Conservation (phyloP, 2,888 invertebrate species). For the Drosophila diplacantha region DNA sequence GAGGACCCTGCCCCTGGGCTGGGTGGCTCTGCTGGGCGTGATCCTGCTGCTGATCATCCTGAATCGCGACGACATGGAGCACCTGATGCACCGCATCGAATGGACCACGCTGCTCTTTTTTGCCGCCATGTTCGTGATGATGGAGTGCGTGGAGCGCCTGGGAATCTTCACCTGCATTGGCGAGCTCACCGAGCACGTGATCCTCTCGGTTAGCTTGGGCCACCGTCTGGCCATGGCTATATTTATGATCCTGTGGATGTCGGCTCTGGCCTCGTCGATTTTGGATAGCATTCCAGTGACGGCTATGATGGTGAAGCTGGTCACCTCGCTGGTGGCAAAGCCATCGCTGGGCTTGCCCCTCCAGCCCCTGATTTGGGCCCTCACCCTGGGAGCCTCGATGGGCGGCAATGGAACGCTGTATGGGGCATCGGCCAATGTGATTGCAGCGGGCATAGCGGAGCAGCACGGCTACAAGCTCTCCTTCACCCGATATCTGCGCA, state of each 20-base stretch:
- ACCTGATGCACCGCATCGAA: constrained; percentile 76
- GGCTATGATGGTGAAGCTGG: constrained; percentile 93
- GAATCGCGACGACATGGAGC: constrained; percentile 79
- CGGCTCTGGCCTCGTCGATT: constrained; percentile 90
- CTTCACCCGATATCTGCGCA: constrained; percentile 90
- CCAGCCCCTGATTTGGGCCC: constrained; percentile 89
- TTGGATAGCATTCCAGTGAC: constrained; percentile 95
- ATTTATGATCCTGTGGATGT: constrained; percentile 90
- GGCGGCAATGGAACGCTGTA: constrained; percentile 95
- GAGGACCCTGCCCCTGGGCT: constrained; percentile 86
- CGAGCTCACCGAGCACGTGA: constrained; percentile 82
- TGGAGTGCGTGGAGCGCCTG: constrained; percentile 84
- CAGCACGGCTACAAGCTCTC: constrained; percentile 93
- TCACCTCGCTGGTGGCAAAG: constrained; percentile 84
- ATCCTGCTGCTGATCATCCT: constrained; percentile 87
- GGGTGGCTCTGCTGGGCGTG: constrained; percentile 91
- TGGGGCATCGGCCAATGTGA: constrained; percentile 93
- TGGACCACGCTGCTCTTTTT: constrained; percentile 78
- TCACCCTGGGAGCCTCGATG: constrained; percentile 92
- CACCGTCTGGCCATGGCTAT: constrained; percentile 85
- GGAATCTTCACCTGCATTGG: constrained; percentile 91
- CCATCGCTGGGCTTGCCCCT: constrained; percentile 84
- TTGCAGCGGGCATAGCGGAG: constrained; percentile 93
- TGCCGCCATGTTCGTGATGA: constrained; percentile 78
- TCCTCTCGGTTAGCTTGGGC: constrained; percentile 82